Percentiles rank a stretch among this genome's conserved stretches.
phyloP scores from a whole-genome alignment of 2,113 vertebrate genomes.

The Diadophis punctatus region DNA sequence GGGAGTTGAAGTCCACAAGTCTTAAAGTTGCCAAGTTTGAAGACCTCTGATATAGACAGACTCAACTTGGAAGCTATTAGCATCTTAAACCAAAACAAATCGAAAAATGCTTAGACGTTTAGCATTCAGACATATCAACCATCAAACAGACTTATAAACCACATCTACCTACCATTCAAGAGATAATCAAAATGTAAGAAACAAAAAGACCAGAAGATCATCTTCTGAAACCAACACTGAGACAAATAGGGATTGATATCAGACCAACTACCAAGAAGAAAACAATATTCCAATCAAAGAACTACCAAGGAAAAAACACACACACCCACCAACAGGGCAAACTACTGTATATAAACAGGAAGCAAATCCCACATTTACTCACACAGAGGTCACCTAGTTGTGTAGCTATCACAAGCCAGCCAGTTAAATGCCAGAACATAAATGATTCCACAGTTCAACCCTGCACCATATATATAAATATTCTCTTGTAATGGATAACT shows the following conservation, averaged over 20 bases:
- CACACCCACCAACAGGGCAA: background rate
- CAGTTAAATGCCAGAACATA: background rate
- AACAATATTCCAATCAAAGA: background rate
- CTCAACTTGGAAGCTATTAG: no score
- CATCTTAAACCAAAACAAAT: no score
- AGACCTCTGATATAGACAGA: no score
- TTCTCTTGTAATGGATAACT: background rate
- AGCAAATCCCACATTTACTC: background rate
- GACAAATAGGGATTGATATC: background rate
- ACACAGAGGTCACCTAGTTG: background rate
- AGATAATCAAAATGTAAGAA: background rate
- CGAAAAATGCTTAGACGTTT: no score
- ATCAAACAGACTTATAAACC: no score
- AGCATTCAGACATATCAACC: no score
- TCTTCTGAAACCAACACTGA: background rate
- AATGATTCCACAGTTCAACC: background rate
- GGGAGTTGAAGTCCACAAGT: no score
- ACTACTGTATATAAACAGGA: background rate
- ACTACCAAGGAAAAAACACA: background rate
- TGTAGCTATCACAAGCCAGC: background rate
- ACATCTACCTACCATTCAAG: no score
- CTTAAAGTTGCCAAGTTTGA: no score
- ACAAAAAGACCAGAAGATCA: background rate
- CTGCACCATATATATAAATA: background rate
- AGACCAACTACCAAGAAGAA: background rate